phyloP scores from a whole-genome alignment of 2,888 invertebrate species.

The Cheilosia impressa region DNA sequence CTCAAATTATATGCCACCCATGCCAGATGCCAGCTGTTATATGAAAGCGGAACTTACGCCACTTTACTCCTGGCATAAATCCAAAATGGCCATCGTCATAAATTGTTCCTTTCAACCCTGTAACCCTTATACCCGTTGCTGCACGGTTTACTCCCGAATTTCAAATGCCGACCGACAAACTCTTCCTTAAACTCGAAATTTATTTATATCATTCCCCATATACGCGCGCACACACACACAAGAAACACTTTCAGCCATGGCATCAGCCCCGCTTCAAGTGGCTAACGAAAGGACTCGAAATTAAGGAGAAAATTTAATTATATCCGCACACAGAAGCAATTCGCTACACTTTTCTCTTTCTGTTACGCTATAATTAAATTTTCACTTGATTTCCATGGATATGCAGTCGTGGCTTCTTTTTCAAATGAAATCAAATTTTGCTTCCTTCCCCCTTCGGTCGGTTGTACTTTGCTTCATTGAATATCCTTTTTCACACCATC shows the following conservation, averaged over 20 bases:
- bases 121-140: slow-evolving; percentile 17
- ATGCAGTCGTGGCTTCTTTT: slow-evolving; percentile 12
- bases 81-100: slow-evolving; percentile 56
- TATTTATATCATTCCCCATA: slow-evolving; percentile 55
- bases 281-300: slow-evolving; percentile 45
- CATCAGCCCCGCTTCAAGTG: slow-evolving; percentile 5
- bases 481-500: slow-evolving; percentile 53
- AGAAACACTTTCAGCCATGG: neutral
- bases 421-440: slow-evolving; percentile 41
- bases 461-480: slow-evolving; percentile 55
- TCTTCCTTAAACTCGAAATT: slow-evolving; percentile 34
- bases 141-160: neutral
- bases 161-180: neutral
- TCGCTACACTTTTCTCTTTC: slow-evolving; percentile 53
- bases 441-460: slow-evolving; percentile 32
- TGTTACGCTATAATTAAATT: slow-evolving; percentile 55
- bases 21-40: slow-evolving; percentile 38
- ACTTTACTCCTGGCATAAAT: slow-evolving; percentile 60
- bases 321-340: slow-evolving; percentile 37
- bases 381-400: slow-evolving; percentile 57
- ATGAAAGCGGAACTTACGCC: slow-evolving; percentile 40
- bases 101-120: slow-evolving; percentile 11
- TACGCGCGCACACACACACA: neutral
- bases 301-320: slow-evolving; percentile 65
- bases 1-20: slow-evolving; percentile 16